Base-by-base conservation (phyloP, 2,888 invertebrate species). In the Apantesis nais region DNA sequence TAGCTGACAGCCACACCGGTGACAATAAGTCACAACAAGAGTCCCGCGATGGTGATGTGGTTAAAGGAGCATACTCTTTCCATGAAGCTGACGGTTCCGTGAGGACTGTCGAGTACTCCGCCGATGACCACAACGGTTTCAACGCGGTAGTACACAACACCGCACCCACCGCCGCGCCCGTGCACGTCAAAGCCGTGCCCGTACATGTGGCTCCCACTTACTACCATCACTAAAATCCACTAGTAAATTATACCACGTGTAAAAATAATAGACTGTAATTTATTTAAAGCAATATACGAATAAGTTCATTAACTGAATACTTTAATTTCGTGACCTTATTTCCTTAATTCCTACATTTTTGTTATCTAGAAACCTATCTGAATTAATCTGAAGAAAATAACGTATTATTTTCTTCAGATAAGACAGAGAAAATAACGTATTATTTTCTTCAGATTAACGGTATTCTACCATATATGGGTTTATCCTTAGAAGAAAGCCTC, bases 11-110 rank as follows among this genome's bases (percentile, higher is more conserved):
- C 48, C 93, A 95, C 87, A 93, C 95, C 82, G 95, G 95, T 64
- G 95, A 95, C 89, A 90, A 92, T 86, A 95, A 95, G 87, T 89
- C 90, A 76, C 95, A 94, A 85, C 93, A 94, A 77, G 95, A 95
- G 80, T 78, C 84, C 76, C 90, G 93, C 73, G 95, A 95, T 72
- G 95, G 95, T 67, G 95, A 95, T 81, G 90, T 89, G 5, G 95
- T 95, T 66, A 93, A 95, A 84, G 95, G 95, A 76, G 90, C 92
- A 14, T 94, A 95, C 89, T 92, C 93, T 25, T 89, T 95, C 78
- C 88, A 91, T 72, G 95, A 95, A 84, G 92, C 95, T 70, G 95
- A 95, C 78, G 95, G 95, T 80, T 94, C 95, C 84, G 85, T 92
- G 82, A 90, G 95, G 74, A 94, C 93, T 70, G 95, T 95, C 66